A percentile compares a stretch with the other conserved stretches of the same genome.
phyloP scores from a whole-genome alignment of 2,113 vertebrate species.

The Mus spicilegus region DNA sequence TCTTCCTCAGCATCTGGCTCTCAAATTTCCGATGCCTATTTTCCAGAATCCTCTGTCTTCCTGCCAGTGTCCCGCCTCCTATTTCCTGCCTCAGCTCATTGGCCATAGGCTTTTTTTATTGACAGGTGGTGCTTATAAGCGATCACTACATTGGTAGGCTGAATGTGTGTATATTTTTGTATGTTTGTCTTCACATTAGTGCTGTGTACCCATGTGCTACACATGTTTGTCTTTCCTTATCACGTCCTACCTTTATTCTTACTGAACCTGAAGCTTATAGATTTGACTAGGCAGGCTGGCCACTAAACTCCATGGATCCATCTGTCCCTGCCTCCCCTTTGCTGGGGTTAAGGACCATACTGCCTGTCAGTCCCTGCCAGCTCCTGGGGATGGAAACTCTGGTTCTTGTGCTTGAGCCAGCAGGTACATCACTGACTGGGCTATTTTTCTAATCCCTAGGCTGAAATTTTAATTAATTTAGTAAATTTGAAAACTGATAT shows the following conservation, averaged over 20 bases:
- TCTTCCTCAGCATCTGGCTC: no score
- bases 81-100: no score
- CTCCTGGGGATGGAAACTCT: background rate
- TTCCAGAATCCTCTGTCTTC: no score
- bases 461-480: constrained; percentile 30
- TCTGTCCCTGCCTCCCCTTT: background rate
- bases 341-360: background rate
- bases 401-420: background rate
- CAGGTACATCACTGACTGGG: background rate
- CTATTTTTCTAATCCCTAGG: no score
- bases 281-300: background rate
- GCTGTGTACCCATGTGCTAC: no score
- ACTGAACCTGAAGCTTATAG: background rate
- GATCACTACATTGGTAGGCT: background rate
- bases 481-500: constrained; percentile 39
- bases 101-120: no score
- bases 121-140: no score
- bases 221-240: background rate
- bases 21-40: no score
- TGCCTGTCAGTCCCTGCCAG: background rate
- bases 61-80: no score
- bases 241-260: background rate
- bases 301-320: background rate
- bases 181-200: no score
- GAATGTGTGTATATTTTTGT: background rate